Evolutionary conservation across 2,888 invertebrate species (phyloP), one percentile per base, ranked within the genome.

Genomic region (Chrysomela aeneicollis): DNA sequence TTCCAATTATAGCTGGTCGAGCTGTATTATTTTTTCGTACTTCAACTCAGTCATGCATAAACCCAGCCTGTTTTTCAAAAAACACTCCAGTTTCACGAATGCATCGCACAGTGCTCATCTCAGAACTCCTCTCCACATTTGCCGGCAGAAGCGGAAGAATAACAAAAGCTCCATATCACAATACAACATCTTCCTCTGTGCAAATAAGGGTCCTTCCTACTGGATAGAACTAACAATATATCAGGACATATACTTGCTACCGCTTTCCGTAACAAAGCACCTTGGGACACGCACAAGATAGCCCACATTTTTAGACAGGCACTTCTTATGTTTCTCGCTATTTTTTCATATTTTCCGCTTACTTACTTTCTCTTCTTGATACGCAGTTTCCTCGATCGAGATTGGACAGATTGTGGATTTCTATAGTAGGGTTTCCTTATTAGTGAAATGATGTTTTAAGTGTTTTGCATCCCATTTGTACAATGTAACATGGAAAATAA

Each of bases 211-310:
- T 37, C 60, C 59, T 61, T 62, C 42, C 42, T 42, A 15, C 15
- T 64, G 58, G 58, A 52, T 59, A 59, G 49, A 62, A 65, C 53
- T 61, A 62, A 65, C 65, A 65, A 65, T 62, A 59, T 61, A 65
- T 62, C 58, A 58, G 61, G 58, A 64, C 42, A 53, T 52, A n/a
- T n/a, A 61, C 51, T 18, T 57, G 46, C 42, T 52, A 52, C 61
- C 58, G 46, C 50, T 37, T 57, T 59, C 52, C 19, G 35, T 54
- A 62, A 65, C 65, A 65, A 65, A 65, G 61, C 65, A 59, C 46
- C 59, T 47, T 42, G 61, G 58, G 58, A 54, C 54, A 32, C 53
- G 49, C 54, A 54, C 59, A 30, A 62, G 54, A 65, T 62, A 57
- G 26, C 46, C 49, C 42, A 53, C 42, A 58, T 49, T 59, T 59